A percentile compares a stretch with the other conserved stretches of the same genome.
Evolutionary conservation across 2,888 invertebrate genomes (phyloP).

Genomic region (Pheosia tremula): DNA sequence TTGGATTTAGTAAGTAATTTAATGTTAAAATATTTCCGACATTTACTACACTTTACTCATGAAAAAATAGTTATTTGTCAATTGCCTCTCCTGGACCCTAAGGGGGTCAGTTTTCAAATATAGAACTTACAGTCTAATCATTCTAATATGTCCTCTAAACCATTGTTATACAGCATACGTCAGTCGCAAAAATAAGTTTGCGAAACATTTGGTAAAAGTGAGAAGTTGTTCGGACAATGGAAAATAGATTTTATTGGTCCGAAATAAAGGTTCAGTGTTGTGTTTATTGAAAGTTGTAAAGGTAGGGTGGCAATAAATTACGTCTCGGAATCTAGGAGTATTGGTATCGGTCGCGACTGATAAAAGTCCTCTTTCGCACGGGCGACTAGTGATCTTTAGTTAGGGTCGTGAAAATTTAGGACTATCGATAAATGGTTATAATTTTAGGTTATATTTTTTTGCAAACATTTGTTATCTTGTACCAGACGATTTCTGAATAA

Average conservation of each 20-base stretch:
- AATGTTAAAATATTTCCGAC: too few relatives aligned
- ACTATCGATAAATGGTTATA: not conserved
- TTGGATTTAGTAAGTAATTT: too few relatives aligned
- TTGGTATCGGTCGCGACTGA: conserved; percentile 75
- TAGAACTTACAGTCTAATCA: conserved; percentile 4
- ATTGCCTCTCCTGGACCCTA: conserved; percentile 41
- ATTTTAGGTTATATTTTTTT: too few relatives aligned
- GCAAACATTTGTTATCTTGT: too few relatives aligned
- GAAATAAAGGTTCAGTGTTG: conserved; percentile 11
- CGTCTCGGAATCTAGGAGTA: conserved; percentile 69
- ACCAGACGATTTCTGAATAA: too few relatives aligned
- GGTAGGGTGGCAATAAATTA: conserved; percentile 76
- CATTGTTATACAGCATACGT: conserved; percentile 21
- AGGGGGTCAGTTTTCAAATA: conserved; percentile 32
- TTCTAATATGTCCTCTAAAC: conserved; percentile 19
- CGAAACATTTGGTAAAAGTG: conserved; percentile 13
- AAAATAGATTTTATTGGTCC: conserved; percentile 18
- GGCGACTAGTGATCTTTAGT: conserved; percentile 62
- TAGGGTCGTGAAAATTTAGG: conserved; percentile 47
- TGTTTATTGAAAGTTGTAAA: conserved; percentile 21
- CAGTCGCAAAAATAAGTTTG: conserved; percentile 16
- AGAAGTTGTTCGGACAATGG: not conserved
- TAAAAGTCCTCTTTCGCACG: conserved; percentile 75
- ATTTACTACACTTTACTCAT: conserved; percentile 21
- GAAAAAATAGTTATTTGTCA: conserved; percentile 52